Base-by-base conservation (phyloP, 2,888 invertebrate genomes). In the Allygus modestus region DNA sequence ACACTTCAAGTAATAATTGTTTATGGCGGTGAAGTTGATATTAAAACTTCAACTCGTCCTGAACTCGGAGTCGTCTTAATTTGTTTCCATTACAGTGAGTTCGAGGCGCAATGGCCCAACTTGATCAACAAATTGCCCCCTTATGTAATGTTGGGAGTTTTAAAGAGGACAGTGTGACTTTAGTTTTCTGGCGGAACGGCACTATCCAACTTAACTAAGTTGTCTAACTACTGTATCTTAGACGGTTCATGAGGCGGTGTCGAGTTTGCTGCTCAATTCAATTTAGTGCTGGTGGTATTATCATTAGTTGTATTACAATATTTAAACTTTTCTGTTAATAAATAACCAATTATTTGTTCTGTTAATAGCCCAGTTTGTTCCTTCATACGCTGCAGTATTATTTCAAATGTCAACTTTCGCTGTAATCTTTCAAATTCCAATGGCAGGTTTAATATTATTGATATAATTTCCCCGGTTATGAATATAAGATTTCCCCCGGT, bases 91-190 rank as follows among this genome's bases (percentile, higher is more conserved):
- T 31, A 69, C 65, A 31, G n/a, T 11, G 23, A 73, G 17, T 73
- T 41, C 23, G 41, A 17, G 41, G 73, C 43, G 73, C 73, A 41
- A 73, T 20, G 33, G 73, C 73, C 41, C 37, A 73, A 73, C 73
- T 73, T 23, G 31, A 69, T 69, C 73, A 23, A 65, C 73, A 17
- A 69, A 73, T 73, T 20, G 73, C 41, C 73, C 69, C 73, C 41
- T 43, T 4, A 73, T 73, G 73, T 20, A 43, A 73, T 73, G 73
- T n/a, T 33, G n/a, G 31, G 23, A 23, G 65, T 65, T 33, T 69
- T 17, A 69, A 69, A 69, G 17, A 69, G 65, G 65, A 12, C n/a
- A 31, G 37, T 73, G 73, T 31, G 73, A 73, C 73, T 73, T 73
- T 73, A 73, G 73, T 73, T 73, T 23, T 37, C 69, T 15, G 41